Conservation (phyloP, 1,140 invertebrate species). For the Drosophila athabasca region DNA sequence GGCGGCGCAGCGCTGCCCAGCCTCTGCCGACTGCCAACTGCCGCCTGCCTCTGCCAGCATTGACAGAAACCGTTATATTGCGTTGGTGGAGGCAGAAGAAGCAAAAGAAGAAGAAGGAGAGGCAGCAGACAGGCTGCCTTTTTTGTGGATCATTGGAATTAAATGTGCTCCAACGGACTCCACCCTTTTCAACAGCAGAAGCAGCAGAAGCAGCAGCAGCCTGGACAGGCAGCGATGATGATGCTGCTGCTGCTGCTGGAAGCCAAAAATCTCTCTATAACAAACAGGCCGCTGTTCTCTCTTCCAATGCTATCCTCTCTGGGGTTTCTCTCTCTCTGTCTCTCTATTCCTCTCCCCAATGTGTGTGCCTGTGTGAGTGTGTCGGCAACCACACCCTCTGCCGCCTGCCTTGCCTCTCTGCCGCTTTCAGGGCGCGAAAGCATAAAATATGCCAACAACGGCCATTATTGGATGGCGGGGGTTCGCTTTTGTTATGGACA, state of each 20-base stretch:
- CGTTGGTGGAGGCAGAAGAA: slow-evolving; percentile 56
- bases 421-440: slow-evolving; percentile 54
- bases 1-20: slow-evolving; percentile 22
- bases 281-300: slow-evolving; percentile 32
- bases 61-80: slow-evolving; percentile 54
- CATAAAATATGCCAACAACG: slow-evolving; percentile 68
- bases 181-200: slow-evolving; percentile 72
- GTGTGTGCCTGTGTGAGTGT: slow-evolving; percentile 1
- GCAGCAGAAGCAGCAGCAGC: slow-evolving; percentile 16
- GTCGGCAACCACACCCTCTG: slow-evolving; percentile 71
- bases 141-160: slow-evolving; percentile 82
- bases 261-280: slow-evolving; percentile 59
- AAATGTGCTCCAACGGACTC: slow-evolving; percentile 63
- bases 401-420: slow-evolving; percentile 47
- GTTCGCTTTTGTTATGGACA: slow-evolving; percentile 59
- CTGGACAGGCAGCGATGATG: background rate
- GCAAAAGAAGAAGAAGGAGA: slow-evolving; percentile 18
- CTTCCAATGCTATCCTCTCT: slow-evolving; percentile 3
- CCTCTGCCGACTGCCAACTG: background rate
- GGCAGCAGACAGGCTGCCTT: slow-evolving; percentile 57
- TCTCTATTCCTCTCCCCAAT: slow-evolving; percentile 13
- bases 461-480: slow-evolving; percentile 10
- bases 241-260: slow-evolving; percentile 71
- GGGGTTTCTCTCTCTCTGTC: slow-evolving; percentile 29
- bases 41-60: slow-evolving; percentile 15